Evolutionary conservation across 2,888 invertebrate genomes (phyloP).

Genomic region (Balanococcus diminutus): DNA sequence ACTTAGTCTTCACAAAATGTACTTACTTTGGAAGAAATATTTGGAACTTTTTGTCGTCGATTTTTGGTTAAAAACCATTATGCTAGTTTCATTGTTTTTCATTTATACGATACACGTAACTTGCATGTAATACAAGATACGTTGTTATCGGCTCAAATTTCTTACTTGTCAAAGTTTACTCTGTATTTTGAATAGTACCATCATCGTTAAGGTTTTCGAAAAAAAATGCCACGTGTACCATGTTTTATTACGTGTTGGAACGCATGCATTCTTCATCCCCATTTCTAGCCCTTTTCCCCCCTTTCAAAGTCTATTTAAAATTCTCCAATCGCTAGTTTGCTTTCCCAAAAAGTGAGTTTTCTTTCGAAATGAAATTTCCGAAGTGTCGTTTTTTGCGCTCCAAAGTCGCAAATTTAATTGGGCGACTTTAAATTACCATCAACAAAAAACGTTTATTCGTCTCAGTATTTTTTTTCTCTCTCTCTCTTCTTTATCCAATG

Average conservation of each 20-base stretch:
- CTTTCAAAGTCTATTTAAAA: neutral
- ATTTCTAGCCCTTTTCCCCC: neutral
- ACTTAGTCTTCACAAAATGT: neutral
- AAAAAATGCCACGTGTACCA: neutral
- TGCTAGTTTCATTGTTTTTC: neutral
- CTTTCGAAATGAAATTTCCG: neutral
- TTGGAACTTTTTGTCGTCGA: neutral
- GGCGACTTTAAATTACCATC: conserved; percentile 26
- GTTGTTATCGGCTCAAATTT: neutral
- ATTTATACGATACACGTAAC: neutral
- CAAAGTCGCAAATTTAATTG: conserved; percentile 8
- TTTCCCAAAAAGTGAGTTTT: neutral
- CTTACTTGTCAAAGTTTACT: neutral
- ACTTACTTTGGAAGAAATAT: neutral
- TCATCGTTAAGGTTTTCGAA: neutral
- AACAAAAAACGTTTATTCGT: conserved; percentile 2
- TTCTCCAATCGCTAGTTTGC: neutral
- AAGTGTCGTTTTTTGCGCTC: neutral
- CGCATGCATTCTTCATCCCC: too few relatives aligned
- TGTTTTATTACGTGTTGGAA: neutral
- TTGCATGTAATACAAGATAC: neutral
- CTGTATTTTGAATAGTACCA: neutral
- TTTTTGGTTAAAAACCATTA: neutral
- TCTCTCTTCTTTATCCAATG: neutral
- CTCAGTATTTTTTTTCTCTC: neutral